Base-by-base conservation (phyloP, 2,113 vertebrate species). In the Psephotus haematonotus region DNA sequence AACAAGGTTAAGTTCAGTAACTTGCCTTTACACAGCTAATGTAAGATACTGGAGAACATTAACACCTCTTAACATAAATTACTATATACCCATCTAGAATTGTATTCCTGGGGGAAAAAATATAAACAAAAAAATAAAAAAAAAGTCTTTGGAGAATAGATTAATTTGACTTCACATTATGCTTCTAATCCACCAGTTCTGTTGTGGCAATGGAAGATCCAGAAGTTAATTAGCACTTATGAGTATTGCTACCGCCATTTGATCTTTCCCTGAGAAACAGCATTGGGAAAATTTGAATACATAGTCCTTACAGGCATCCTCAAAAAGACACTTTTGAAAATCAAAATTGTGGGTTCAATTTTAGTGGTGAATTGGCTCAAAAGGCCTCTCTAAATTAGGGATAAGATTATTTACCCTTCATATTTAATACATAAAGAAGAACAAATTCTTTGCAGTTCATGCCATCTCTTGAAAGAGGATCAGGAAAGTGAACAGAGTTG, bases 71-170 rank as follows among this genome's bases (percentile, higher is more conserved):
- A 69, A 8, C 80, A 28, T 1, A 10, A 25, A 49, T 22, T 80
- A 7, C 28, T 80, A n/a, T 84, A 75, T 37, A 52, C 3, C 12
- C 17, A 28, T 10, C 6, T 46, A 18, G 19, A 28, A 17, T 37
- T 77, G 4, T 41, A 18, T 27, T 46, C 29, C 8, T 13, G 6
- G 27, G 3, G 2, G 0, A 13, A 57, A 57, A 33, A 57, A 11
- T 22, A 47, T 33, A 18, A 55, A 44, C 10, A 39, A 39, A 39
- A 39, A 39, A 39, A 39, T 39, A 39, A 17, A 44, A 33, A n/a
- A 33, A 33, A 57, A 57, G 19, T 2, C 24, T 25, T 60, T 72
- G 24, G 13, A 59, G 29, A 80, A 41, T 0, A 57, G 24, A 33
- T 35, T 12, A 5, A 75, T 80, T 80, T 47, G 4, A 64, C 33